phyloP scores from a whole-genome alignment of 2,113 vertebrate species.

The Callorhinus ursinus region DNA sequence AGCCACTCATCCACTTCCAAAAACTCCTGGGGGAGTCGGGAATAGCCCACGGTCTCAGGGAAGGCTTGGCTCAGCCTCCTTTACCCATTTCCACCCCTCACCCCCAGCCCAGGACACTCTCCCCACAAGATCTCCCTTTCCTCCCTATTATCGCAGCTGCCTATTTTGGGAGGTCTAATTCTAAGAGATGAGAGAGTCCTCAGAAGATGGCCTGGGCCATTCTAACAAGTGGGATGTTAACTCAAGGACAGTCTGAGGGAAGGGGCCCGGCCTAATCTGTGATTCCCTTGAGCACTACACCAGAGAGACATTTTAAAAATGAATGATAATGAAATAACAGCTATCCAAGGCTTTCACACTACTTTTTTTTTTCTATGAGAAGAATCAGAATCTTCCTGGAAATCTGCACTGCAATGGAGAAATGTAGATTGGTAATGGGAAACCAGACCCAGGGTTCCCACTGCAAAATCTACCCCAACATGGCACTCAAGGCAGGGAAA shows the following conservation, averaged over 20 bases:
- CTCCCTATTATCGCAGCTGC: background rate
- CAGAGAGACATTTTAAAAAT: background rate
- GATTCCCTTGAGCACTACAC: background rate
- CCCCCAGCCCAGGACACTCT: background rate
- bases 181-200: background rate
- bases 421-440: background rate
- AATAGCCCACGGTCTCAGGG: background rate
- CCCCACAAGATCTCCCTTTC: background rate
- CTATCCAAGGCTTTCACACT: background rate
- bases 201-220: background rate
- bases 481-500: background rate
- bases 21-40: background rate
- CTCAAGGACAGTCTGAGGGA: background rate
- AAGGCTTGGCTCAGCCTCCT: background rate
- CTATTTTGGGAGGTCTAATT: background rate
- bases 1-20: accelerated
- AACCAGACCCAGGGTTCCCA: background rate
- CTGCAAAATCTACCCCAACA: background rate
- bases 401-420: background rate
- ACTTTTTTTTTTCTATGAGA: background rate
- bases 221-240: background rate
- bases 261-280: background rate
- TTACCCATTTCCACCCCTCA: background rate
- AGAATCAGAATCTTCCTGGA: background rate
- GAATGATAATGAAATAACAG: background rate